phyloP scores from a whole-genome alignment of 1,140 invertebrate genomes.

The Globodera rostochiensis region DNA sequence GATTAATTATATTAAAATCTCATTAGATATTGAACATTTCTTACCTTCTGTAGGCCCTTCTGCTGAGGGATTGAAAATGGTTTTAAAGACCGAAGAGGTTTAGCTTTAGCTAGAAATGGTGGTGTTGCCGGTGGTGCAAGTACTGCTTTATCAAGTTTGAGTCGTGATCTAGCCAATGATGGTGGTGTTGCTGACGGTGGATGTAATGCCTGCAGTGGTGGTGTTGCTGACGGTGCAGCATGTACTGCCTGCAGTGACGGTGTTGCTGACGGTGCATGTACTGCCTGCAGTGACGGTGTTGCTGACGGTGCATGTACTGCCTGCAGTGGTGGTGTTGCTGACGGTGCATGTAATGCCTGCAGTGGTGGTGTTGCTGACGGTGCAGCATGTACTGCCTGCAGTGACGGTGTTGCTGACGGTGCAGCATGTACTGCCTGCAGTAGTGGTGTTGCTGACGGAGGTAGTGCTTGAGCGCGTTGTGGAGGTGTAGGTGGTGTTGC shows the following conservation, averaged over 20 bases:
- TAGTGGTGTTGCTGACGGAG: not conserved
- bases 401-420: not conserved
- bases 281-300: not conserved
- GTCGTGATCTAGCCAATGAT: too few species aligned
- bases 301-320: not conserved
- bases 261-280: too few species aligned
- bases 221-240: too few species aligned
- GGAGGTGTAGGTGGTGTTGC: not conserved
- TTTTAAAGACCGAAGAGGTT: not conserved
- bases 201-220: too few species aligned
- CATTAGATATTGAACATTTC: not conserved
- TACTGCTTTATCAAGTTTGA: slow-evolving; percentile 20
- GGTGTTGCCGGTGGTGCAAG: too few species aligned
- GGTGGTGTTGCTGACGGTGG: too few species aligned
- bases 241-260: not conserved
- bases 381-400: not conserved
- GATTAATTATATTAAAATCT: too few species aligned
- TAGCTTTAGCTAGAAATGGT: not conserved
- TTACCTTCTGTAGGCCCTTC: not conserved
- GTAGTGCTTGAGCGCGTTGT: not conserved
- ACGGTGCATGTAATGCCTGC: not conserved
- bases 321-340: not conserved
- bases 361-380: not conserved
- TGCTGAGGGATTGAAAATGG: not conserved
- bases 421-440: not conserved